Percentiles rank a stretch among this genome's conserved stretches.
Evolutionary conservation across 2,888 invertebrate species (phyloP).

Genomic region (Hypsopygia costalis): DNA sequence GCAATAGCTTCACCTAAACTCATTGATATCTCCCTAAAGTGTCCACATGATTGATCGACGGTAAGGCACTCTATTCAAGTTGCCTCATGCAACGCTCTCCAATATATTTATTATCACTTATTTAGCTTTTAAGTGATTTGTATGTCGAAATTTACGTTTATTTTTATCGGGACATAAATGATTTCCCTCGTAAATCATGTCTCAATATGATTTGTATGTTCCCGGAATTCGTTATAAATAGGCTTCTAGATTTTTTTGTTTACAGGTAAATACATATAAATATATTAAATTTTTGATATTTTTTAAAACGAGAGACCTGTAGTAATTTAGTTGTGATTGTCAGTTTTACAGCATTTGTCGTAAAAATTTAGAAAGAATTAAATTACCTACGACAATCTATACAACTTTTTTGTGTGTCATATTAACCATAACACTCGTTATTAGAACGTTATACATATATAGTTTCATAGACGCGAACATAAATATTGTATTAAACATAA

Average conservation of each 20-base stretch:
- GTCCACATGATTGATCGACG: constrained; percentile 58
- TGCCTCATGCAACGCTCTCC: constrained; percentile 19
- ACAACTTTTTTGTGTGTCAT: no score
- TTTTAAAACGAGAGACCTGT: no score
- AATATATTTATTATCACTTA: constrained; percentile 34
- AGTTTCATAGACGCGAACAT: no score
- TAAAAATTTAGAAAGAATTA: no score
- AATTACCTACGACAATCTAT: no score
- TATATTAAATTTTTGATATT: no score
- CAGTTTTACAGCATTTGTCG: no score
- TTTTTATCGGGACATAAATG: constrained; percentile 9
- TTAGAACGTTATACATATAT: no score
- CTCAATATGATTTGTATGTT: constrained; percentile 11
- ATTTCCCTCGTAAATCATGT: constrained; percentile 11
- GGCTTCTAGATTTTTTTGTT: constrained; percentile 30
- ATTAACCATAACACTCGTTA: no score
- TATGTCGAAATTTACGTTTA: constrained; percentile 12
- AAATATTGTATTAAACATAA: no score
- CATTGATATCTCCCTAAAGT: constrained; percentile 31
- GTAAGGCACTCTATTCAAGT: constrained; percentile 32
- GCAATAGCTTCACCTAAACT: background rate
- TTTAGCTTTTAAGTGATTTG: constrained; percentile 27
- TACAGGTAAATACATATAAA: no score
- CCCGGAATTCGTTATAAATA: constrained; percentile 6
- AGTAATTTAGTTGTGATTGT: no score